These are phyloP conservation scores for Apaloderma vittatum DNA, from an alignment of 2,113 vertebrate species.

Conservation along the genomic window DNA sequence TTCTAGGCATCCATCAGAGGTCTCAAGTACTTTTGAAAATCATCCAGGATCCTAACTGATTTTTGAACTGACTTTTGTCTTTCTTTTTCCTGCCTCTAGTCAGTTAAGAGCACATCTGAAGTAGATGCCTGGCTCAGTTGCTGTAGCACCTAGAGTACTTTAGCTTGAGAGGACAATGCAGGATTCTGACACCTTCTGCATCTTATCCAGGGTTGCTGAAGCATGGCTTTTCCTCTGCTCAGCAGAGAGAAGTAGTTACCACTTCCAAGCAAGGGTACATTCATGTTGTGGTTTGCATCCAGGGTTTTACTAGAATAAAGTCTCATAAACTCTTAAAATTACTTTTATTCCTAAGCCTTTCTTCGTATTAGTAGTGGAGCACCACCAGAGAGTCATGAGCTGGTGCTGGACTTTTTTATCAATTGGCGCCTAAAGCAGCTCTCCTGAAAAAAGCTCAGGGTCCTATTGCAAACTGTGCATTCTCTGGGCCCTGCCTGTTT, in stretches of 20 bases:
- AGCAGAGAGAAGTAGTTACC: not conserved
- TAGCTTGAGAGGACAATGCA: not conserved
- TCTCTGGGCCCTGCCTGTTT: not conserved
- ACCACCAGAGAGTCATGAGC: not conserved
- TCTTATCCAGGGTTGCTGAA: not conserved
- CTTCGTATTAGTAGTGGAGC: fast-evolving
- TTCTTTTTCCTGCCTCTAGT: not conserved
- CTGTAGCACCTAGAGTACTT: not conserved
- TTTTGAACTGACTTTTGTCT: not conserved
- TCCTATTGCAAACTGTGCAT: not conserved
- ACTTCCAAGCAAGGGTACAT: not conserved
- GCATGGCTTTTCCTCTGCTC: not conserved
- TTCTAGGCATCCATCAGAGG: not conserved
- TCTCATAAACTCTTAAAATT: not conserved
- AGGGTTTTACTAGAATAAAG: not conserved
- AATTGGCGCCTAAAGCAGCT: not conserved
- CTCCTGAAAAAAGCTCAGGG: not conserved
- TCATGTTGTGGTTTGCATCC: not conserved
- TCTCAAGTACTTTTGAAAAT: not conserved
- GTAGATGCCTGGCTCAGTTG: not conserved
- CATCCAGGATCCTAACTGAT: not conserved
- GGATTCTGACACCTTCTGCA: not conserved
- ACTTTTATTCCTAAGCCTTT: not conserved
- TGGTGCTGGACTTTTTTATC: not conserved
- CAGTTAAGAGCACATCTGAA: not conserved